Evolutionary conservation across 2,113 vertebrate genomes (phyloP), one percentile per base, ranked within the genome.

Genomic region (Mus spicilegus): DNA sequence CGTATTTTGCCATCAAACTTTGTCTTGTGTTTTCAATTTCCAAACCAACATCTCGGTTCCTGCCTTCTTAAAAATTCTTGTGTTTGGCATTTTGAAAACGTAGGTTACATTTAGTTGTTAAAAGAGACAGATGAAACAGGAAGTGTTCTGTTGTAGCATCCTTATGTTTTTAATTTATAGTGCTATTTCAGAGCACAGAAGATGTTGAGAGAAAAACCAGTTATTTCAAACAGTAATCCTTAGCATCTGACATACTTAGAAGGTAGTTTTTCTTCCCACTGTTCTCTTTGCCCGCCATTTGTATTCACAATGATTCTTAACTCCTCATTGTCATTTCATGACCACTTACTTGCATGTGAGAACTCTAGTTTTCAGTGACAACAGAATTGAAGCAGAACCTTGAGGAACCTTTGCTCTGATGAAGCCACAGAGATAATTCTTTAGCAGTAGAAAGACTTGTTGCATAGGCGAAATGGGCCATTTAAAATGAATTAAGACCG

Each of bases 41-140:
- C 72, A 78, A 33, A 91, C 84, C 11, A 36, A 19, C 28, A 26
- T 69, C 33, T 87, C 54, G 72, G 89, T 93, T 88, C 75, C 17
- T 72, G 24, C 7, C 46, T 88, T 69, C 49, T 58, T 19, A 24
- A 51, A 87, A 87, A 46, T 54, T 82, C 36, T 65, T 93, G 72
- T 92, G 65, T 93, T 95, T 63, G 91, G 30, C 67, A 61, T 69
- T 84, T 67, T 93, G 90, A 84, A 85, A 93, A 63, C 92, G 56
- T 93, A 88, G 72, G 19, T 72, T 78, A 33, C 63, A 16, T 87
- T 54, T 90, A 16, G 67, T 87, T 92, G 70, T 88, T 54, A 51
- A 87, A 63, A 96, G 82, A 92, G 17, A 89, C 7, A 10, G 78
- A n/a, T 94, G 54, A 70, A 86, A 26, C 13, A 80, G 78, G 54